Evolutionary conservation across 2,888 invertebrate genomes (phyloP), one percentile per base, ranked within the genome.

Genomic region (Ichneumoninae sp.): DNA sequence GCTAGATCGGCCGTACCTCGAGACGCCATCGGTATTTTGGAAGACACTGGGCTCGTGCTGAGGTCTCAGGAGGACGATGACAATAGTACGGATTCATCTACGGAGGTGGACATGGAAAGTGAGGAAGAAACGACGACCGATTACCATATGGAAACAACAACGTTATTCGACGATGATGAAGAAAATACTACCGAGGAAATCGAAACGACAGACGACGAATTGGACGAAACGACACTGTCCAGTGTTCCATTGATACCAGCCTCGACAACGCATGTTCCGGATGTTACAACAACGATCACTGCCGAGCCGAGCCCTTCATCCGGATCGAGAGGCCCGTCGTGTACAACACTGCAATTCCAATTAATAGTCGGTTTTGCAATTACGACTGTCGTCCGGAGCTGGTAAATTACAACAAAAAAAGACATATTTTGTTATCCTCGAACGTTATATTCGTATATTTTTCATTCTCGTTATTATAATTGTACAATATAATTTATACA

Each of bases 401-500:
- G 71, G 33, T 73, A 30, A 52, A 19, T 13, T 13, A 3, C 13
- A 40, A 10, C 4, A 54, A 30, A 44, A 44, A n/a, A 47, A 47
- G 3, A 26, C 26, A 50, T 19, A 57, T 40, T 13, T 22, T 6
- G 22, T 30, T 30, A 70, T 74, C 80, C 71, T 63, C 68, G 75
- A 85, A 88, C 71, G 65, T 83, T 87, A 80, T 85, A 57, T 26
- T 87, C 86, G 83, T 88, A 87, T 88, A 89, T 88, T 83, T 87
- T 81, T 81, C 77, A 87, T 87, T 85, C 86, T 80, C 86, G 85
- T 79, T 85, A 82, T 85, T 60, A 57, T 66, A 60, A 40, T 68
- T 73, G 73, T 71, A 80, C 63, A 57, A 65, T 60, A 75, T 22
- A 89, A 68, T 90, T 89, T 90, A 88, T 90, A 90, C 89, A 90